Evolutionary conservation across 1,140 invertebrate species (phyloP).

Genomic region (Drosophila pandora): DNA sequence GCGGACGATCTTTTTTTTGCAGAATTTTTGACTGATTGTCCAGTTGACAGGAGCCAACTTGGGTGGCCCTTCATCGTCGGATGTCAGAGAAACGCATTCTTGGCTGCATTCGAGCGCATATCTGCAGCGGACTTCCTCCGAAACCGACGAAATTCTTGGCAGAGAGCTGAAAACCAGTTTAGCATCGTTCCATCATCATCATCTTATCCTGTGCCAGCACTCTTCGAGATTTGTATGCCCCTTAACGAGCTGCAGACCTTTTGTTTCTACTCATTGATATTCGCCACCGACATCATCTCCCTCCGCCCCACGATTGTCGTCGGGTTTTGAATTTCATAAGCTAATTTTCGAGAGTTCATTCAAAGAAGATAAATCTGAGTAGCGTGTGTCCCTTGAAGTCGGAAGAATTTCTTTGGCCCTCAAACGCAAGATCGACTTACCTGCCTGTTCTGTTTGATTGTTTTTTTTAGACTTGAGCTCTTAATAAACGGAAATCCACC

Average conservation of each 20-base stretch:
- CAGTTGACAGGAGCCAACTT: conserved; percentile 34
- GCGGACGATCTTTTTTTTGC: background rate
- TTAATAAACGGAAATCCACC: background rate
- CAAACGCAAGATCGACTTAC: conserved; percentile 30
- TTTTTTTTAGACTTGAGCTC: background rate
- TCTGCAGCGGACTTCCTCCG: conserved; percentile 30
- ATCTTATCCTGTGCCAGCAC: conserved; percentile 32
- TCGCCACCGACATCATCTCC: conserved; percentile 1
- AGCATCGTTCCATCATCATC: conserved; percentile 32
- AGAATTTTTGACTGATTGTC: conserved; percentile 19
- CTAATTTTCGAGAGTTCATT: conserved; percentile 44
- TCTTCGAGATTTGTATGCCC: conserved; percentile 32
- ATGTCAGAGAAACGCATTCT: conserved; percentile 17
- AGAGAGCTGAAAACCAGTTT: conserved; percentile 34
- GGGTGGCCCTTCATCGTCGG: conserved; percentile 37
- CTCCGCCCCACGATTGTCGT: too few relatives aligned
- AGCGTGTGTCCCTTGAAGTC: conserved; percentile 40
- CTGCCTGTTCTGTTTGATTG: conserved; percentile 9
- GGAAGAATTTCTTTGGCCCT: conserved; percentile 34
- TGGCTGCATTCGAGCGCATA: conserved; percentile 26
- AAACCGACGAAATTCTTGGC: conserved; percentile 32
- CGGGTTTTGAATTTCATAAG: conserved; percentile 42
- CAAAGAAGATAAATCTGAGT: conserved; percentile 41
- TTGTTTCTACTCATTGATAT: conserved; percentile 30
- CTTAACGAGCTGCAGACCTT: conserved; percentile 31